These are phyloP conservation scores for Pygocentrus nattereri DNA, from an alignment of 2,797 vertebrate species.

Conservation along the genomic window DNA sequence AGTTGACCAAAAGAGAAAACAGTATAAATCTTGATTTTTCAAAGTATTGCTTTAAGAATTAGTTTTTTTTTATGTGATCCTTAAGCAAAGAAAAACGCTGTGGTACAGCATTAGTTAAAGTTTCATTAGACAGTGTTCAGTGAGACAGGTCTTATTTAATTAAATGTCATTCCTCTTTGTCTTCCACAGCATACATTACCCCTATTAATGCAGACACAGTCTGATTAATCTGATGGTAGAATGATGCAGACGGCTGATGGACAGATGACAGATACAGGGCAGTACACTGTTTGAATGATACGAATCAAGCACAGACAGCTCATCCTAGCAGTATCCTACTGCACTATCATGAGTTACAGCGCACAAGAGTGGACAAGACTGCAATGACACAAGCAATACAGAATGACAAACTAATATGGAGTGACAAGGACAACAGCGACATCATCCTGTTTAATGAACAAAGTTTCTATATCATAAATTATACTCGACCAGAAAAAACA, in stretches of 20 bases:
- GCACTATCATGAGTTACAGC: not conserved
- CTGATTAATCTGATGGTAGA: constrained; percentile 33
- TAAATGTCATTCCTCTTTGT: constrained; percentile 48
- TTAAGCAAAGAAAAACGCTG: too few species aligned
- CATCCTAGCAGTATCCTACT: constrained; percentile 14
- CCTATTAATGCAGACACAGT: constrained; percentile 34
- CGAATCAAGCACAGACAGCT: constrained; percentile 37
- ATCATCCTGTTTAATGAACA: not conserved
- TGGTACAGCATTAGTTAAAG: constrained; percentile 13
- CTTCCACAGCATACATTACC: constrained; percentile 29
- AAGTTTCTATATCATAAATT: not conserved
- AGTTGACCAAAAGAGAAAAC: too few species aligned
- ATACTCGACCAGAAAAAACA: not conserved
- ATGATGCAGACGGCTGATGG: constrained; percentile 44
- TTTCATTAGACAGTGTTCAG: not conserved
- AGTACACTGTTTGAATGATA: constrained; percentile 20
- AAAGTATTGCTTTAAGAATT: too few species aligned
- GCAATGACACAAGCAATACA: constrained; percentile 23
- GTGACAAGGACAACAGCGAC: constrained; percentile 6
- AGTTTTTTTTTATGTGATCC: too few species aligned
- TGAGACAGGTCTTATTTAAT: constrained; percentile 37
- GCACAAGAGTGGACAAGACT: not conserved
- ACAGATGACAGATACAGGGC: constrained; percentile 45
- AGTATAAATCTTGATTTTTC: too few species aligned
- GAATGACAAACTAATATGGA: constrained; percentile 8